Base-by-base conservation (phyloP, 2,888 invertebrate species). In the Brachyptera risi region DNA sequence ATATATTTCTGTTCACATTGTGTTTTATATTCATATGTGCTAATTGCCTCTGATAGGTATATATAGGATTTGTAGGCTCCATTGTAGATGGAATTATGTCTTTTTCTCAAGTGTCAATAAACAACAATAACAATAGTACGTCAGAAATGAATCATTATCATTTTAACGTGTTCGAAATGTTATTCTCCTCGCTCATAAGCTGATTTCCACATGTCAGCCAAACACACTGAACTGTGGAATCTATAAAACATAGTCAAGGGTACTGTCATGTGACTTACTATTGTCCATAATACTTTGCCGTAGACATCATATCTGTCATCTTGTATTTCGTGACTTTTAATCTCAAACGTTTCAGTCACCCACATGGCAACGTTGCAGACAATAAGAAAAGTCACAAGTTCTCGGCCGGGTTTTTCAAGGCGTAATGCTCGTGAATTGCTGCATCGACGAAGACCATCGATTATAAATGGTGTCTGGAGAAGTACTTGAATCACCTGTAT, bases 161-260 rank as follows among this genome's bases (percentile, higher is more conserved):
- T n/a, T n/a, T n/a, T n/a, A n/a, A n/a, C n/a, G n/a, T n/a, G n/a
- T n/a, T n/a, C n/a, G n/a, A 31, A 5, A 31, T 11, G 31, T 5
- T 31, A 31, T 31, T 31, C 31, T 1, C 81, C 82, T 1, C 83
- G 82, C 69, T 85, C 83, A 68, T 87, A 89, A 0, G 88, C 87
- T 24, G 84, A 83, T 69, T 85, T 84, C 89, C 89, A 90, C 68
- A 90, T 87, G 72, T 88, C 88, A 11, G 86, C 86, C 49, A 90
- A 80, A 69, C 88, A 89, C 0, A 88, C 88, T n/a, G 87, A 85
- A 0, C 87, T 86, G 70, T 89, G 88, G 71, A 89, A 89, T 62
- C 88, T 78, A 70, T 87, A 90, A 74, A 89, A 89, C 80, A 89
- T 86, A 62, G 86, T 87, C 2, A 90, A 75, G 0, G 90, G 90